phyloP scores from a whole-genome alignment of 1,140 invertebrate species.

The Andrena cerasifolii region DNA sequence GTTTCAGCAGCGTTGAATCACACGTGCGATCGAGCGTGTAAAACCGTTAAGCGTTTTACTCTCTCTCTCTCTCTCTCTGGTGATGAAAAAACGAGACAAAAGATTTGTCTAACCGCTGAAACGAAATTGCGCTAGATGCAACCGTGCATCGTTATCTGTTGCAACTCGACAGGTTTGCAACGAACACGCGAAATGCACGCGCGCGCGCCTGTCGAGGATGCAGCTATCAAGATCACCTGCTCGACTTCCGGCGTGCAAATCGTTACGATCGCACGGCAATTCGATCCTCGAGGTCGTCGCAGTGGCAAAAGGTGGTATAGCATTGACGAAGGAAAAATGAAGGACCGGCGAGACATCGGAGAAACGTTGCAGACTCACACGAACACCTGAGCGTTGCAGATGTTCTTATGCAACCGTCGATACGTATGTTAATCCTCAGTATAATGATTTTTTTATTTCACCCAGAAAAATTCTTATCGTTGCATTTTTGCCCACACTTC shows the following conservation, averaged over 20 bases:
- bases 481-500: no score
- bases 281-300: constrained; percentile 43
- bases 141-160: not conserved
- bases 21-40: not conserved
- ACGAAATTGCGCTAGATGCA: not conserved
- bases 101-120: not conserved
- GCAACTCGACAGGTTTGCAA: not conserved
- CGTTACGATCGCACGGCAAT: constrained; percentile 47
- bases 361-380: not conserved
- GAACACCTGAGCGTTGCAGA: not conserved
- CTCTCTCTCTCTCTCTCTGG: no score
- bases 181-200: not conserved
- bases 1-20: not conserved
- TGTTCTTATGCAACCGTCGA: constrained; percentile 27
- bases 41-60: not conserved
- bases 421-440: no score
- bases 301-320: constrained; percentile 13
- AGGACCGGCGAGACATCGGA: constrained; percentile 14
- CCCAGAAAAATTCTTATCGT: no score
- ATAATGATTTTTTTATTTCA: no score
- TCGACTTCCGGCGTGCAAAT: constrained; percentile 52
- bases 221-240: constrained; percentile 42
- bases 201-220: constrained; percentile 35
- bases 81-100: no score
- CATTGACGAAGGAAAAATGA: constrained; percentile 5